Evolutionary conservation across 2,888 invertebrate species (phyloP).

Genomic region (Leptinotarsa tumamoca): DNA sequence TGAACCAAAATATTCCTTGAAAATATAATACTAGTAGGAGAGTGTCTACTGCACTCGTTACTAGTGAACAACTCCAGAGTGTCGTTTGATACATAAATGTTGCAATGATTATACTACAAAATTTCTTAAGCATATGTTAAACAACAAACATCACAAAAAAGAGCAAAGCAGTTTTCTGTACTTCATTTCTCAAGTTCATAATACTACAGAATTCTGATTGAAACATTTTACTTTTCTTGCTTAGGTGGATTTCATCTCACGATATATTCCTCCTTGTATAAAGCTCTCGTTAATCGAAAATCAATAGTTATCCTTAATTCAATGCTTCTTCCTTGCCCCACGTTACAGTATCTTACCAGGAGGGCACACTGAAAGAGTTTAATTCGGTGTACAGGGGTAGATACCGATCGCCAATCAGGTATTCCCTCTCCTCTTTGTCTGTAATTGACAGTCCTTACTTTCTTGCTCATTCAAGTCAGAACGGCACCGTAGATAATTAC

Average conservation of each 20-base stretch:
- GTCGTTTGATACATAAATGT: too few species aligned
- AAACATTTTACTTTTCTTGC: not conserved
- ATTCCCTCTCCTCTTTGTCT: conserved; percentile 39
- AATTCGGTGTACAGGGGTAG: conserved; percentile 56
- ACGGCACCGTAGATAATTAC: conserved; percentile 15
- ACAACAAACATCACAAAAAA: too few species aligned
- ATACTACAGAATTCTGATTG: not conserved
- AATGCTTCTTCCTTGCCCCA: conserved; percentile 23
- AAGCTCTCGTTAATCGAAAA: conserved; percentile 36
- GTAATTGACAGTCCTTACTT: conserved; percentile 19
- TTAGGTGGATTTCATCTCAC: not conserved
- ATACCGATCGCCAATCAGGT: conserved; percentile 60
- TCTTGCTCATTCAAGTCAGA: conserved; percentile 14
- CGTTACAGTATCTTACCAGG: conserved; percentile 30
- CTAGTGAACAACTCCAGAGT: too few species aligned
- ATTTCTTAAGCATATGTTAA: too few species aligned
- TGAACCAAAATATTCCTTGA: too few species aligned
- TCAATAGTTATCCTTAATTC: conserved; percentile 32
- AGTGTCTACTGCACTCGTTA: too few species aligned
- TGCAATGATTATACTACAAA: too few species aligned
- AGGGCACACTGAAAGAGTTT: conserved; percentile 37
- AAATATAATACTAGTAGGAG: too few species aligned
- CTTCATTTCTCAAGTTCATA: too few species aligned
- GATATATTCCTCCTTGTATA: not conserved
- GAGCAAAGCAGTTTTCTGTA: too few species aligned